These are phyloP conservation scores for Sesia bembeciformis DNA, from an alignment of 2,888 invertebrate genomes.

Conservation along the genomic window DNA sequence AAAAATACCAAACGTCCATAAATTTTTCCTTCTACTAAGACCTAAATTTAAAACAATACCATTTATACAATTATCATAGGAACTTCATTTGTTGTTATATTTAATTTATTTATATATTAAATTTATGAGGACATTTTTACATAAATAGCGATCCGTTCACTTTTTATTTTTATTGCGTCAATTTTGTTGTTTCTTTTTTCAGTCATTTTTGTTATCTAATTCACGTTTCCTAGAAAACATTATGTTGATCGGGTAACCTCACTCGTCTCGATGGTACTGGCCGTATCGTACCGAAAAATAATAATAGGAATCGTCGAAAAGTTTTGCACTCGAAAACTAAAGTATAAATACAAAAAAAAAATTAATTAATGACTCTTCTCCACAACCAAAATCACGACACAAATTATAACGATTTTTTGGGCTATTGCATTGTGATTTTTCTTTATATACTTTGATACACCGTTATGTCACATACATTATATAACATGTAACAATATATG, in stretches of 20 bases:
- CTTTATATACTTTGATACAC: conserved; percentile 46
- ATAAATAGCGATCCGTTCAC: conserved; percentile 73
- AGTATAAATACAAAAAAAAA: conserved; percentile 28
- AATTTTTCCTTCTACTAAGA: conserved; percentile 72
- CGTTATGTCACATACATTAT: conserved; percentile 3
- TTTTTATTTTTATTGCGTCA: conserved; percentile 40
- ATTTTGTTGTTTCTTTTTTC: conserved; percentile 23
- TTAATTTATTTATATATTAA: conserved; percentile 71
- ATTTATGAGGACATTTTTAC: conserved; percentile 68
- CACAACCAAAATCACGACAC: conserved; percentile 44
- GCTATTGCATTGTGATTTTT: conserved; percentile 71
- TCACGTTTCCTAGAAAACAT: conserved; percentile 68
- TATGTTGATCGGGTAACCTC: conserved; percentile 50
- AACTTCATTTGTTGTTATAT: conserved; percentile 74
- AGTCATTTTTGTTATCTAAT: conserved; percentile 33
- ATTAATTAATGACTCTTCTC: conserved; percentile 30
- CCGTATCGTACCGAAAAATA: conserved; percentile 52
- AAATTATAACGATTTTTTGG: conserved; percentile 61
- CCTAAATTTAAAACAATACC: conserved; percentile 74
- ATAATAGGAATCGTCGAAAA: conserved; percentile 48
- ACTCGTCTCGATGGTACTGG: conserved; percentile 47
- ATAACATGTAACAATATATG: not conserved
- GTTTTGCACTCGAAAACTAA: conserved; percentile 54
- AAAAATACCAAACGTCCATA: conserved; percentile 72
- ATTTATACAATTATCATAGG: conserved; percentile 74